Evolutionary conservation across 2,113 vertebrate species (phyloP), one percentile per base, ranked within the genome.

Genomic region (Megalops atlanticus): DNA sequence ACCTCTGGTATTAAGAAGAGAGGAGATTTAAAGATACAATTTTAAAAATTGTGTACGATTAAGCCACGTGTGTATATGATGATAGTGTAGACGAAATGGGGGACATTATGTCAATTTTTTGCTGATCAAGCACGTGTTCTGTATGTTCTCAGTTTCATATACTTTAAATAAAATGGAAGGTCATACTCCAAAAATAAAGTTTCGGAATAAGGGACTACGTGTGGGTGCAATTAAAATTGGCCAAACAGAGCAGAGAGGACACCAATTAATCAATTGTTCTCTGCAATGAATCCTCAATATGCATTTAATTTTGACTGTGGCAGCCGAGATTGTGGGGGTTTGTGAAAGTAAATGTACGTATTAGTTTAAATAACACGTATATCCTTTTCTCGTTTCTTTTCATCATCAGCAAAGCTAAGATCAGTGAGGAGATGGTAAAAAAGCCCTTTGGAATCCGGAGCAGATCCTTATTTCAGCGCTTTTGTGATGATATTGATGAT

Each of bases 401-500:
- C 95, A 96, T 97, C 96, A 95, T 95, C 94, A 94, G 92, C 94
- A 95, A 96, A 92, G 96, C 96, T 96, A 95, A 97, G 96, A 96
- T 97, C 92, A 96, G 95, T 93, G 85, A 89, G 88, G 86, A 96
- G 96, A 97, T 97, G 96, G 95, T 92, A 94, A 92, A 93, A 92
- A 92, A 92, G 91, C 89, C 83, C 90, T 93, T 91, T 91, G 92
- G 86, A 84, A 92, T 90, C 90, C 84, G 89, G 76, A 71, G 84
- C 90, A 95, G 95, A 95, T 98, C 96, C 96, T 96, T 96, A 96
- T 97, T 96, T 95, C 94, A 79, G 87, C 91, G 95, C 95, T 95
- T 97, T 98, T 98, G 97, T 98, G 96, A 97, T 96, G 96, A 97
- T 98, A 97, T 97, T 98, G 96, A 97, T 98, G 96, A 97, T 98